These are phyloP conservation scores for Seriola quinqueradiata DNA, from an alignment of 2,113 vertebrate species.

Conservation along the genomic window DNA sequence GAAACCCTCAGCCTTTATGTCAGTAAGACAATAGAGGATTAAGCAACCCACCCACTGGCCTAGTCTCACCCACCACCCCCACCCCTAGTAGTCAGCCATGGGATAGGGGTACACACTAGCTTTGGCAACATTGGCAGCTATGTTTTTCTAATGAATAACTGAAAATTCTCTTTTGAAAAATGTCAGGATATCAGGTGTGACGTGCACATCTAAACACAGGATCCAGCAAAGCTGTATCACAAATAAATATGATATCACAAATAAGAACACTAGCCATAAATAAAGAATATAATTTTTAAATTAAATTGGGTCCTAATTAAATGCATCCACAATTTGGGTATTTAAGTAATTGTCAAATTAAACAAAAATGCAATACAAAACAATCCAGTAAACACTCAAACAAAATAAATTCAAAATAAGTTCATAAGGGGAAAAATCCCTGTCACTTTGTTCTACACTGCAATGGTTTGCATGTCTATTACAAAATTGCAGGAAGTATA, in stretches of 20 bases:
- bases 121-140: neutral
- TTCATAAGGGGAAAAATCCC: neutral
- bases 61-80: constrained; percentile 17
- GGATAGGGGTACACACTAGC: constrained; percentile 10
- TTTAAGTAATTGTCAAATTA: too few relatives aligned
- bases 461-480: too few relatives aligned
- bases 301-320: neutral
- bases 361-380: too few relatives aligned
- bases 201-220: neutral
- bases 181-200: neutral
- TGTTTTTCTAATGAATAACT: neutral
- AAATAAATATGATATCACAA: neutral
- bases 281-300: neutral
- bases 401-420: neutral
- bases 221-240: neutral
- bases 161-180: neutral
- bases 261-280: neutral
- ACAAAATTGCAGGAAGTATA: too few relatives aligned
- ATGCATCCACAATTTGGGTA: too few relatives aligned
- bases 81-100: constrained; percentile 1
- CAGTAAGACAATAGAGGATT: constrained; percentile 59
- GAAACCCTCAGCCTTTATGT: neutral
- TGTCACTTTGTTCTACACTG: too few relatives aligned
- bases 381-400: neutral
- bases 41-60: constrained; percentile 22